These are phyloP conservation scores for Girardinichthys multiradiatus DNA, from an alignment of 2,113 vertebrate species.

Conservation along the genomic window DNA sequence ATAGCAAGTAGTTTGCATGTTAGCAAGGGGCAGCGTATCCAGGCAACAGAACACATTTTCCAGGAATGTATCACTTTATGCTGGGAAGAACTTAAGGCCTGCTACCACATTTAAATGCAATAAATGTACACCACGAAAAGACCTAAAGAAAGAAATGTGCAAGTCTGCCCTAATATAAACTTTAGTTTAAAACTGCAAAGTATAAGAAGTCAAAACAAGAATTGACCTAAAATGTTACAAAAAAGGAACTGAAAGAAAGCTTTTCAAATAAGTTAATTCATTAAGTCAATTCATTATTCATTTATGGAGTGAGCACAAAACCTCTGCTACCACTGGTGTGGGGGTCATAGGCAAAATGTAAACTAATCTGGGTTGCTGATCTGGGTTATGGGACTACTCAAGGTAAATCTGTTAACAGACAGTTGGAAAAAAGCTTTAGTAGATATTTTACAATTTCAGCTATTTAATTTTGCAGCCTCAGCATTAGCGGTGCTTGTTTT, in stretches of 20 bases:
- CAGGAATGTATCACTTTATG: constrained; percentile 28
- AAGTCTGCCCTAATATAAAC: background rate
- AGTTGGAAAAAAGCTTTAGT: no score
- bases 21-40: constrained; percentile 12
- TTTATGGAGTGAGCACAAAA: background rate
- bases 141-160: background rate
- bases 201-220: background rate
- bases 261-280: background rate
- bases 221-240: background rate
- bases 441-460: no score
- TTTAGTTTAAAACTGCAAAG: background rate
- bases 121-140: background rate
- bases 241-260: background rate
- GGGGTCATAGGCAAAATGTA: no score
- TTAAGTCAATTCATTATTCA: background rate
- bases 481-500: background rate
- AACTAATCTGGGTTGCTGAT: no score
- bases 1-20: background rate
- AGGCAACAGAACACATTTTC: constrained; percentile 10
- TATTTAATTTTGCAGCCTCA: no score
- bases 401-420: background rate
- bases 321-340: background rate
- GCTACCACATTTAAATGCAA: background rate
- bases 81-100: background rate
- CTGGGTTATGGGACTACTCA: no score